Evolutionary conservation across 1,140 invertebrate genomes (phyloP).

Genomic region (Aphaenogaster floridana): DNA sequence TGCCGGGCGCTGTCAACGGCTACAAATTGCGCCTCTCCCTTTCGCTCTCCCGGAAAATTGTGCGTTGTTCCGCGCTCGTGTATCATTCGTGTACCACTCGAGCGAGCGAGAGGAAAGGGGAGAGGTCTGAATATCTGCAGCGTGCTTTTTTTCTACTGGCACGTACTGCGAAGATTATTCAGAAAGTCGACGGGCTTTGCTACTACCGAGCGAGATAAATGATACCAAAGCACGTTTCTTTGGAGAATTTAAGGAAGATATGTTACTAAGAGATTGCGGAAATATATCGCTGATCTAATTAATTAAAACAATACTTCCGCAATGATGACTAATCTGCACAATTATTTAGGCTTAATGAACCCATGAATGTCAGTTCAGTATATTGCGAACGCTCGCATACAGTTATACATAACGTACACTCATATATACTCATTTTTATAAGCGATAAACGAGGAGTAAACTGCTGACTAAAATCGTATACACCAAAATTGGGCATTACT

Average conservation of each 20-base stretch:
- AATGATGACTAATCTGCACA: neutral
- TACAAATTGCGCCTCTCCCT: constrained; percentile 60
- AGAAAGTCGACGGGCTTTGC: constrained; percentile 23
- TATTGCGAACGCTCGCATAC: neutral
- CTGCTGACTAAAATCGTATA: no score
- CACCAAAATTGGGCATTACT: no score
- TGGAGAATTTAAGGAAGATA: constrained; percentile 3
- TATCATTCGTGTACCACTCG: constrained; percentile 32
- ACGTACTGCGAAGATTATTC: constrained; percentile 64
- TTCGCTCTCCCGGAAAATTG: constrained; percentile 37
- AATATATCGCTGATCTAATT: constrained; percentile 8
- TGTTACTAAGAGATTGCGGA: neutral
- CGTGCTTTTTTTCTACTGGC: constrained; percentile 14
- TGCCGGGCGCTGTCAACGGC: constrained; percentile 41
- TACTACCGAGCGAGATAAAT: constrained; percentile 6
- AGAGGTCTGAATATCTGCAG: constrained; percentile 9
- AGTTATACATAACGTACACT: neutral
- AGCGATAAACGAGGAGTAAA: neutral
- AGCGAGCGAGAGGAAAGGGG: neutral
- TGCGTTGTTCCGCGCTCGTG: constrained; percentile 28
- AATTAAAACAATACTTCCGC: neutral
- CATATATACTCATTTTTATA: neutral
- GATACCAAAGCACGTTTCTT: constrained; percentile 32
- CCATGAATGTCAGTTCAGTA: neutral
- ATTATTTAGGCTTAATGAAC: neutral